Evolutionary conservation across 1,140 invertebrate genomes (phyloP).

Genomic region (Octopus bimaculoides): DNA sequence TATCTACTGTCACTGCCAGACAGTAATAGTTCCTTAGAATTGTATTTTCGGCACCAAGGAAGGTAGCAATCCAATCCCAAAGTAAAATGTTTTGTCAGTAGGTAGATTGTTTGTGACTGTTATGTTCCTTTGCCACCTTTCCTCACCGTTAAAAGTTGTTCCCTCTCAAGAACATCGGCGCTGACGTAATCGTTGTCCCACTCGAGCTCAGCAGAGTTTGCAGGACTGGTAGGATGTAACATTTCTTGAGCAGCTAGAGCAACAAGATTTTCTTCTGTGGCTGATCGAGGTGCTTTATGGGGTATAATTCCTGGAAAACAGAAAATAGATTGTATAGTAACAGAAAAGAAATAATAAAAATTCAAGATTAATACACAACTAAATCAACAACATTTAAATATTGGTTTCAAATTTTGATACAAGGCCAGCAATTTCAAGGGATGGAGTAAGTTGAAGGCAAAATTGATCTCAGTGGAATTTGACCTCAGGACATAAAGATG

Average conservation of each 20-base stretch:
- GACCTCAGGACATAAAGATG: too few relatives aligned
- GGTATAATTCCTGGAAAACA: conserved; percentile 42
- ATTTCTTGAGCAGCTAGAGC: conserved; percentile 25
- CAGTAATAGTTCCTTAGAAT: too few relatives aligned
- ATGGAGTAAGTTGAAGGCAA: too few relatives aligned
- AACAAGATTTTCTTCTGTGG: conserved; percentile 38
- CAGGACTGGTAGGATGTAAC: conserved; percentile 32
- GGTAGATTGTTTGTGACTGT: neutral
- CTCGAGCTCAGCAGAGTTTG: conserved; percentile 50
- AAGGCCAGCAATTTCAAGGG: too few relatives aligned
- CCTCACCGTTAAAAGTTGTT: conserved; percentile 19
- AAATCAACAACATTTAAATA: too few relatives aligned
- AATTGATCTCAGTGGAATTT: too few relatives aligned
- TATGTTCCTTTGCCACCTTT: neutral
- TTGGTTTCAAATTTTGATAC: too few relatives aligned
- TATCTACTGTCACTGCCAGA: too few relatives aligned
- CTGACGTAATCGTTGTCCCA: conserved; percentile 54
- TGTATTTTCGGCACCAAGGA: neutral
- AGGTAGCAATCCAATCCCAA: neutral
- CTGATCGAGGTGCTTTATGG: conserved; percentile 32
- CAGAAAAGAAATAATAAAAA: neutral
- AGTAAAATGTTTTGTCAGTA: neutral
- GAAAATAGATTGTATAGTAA: neutral
- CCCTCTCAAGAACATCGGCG: conserved; percentile 35
- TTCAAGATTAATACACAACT: too few relatives aligned